A percentile compares a stretch with the other conserved stretches of the same genome.
Evolutionary conservation across 2,888 invertebrate genomes (phyloP).

Genomic region (Pollenia angustigena): DNA sequence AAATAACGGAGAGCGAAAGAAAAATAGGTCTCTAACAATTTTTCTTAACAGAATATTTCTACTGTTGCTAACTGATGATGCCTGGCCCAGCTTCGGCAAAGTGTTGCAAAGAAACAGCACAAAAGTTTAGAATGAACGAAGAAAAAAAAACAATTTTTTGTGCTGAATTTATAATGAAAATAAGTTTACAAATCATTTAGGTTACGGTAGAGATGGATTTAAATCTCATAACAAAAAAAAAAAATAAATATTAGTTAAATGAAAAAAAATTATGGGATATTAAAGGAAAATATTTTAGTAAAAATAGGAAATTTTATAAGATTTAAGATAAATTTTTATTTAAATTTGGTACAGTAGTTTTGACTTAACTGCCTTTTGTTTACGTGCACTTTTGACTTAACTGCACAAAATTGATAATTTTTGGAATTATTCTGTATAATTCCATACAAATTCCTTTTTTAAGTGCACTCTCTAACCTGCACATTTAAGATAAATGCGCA

Average conservation of each 20-base stretch:
- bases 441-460: too few species aligned
- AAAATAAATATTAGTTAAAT: neutral
- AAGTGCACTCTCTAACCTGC: too few species aligned
- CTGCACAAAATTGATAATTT: too few species aligned
- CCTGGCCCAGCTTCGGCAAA: slow-evolving; percentile 12
- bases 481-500: too few species aligned
- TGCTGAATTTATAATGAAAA: slow-evolving; percentile 43
- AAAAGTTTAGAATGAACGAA: neutral
- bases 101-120: slow-evolving; percentile 1
- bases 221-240: slow-evolving; percentile 13
- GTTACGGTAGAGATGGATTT: slow-evolving; percentile 22
- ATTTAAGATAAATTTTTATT: too few species aligned
- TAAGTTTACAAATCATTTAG: slow-evolving; percentile 52
- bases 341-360: too few species aligned
- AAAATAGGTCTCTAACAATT: slow-evolving; percentile 59
- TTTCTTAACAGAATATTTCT: slow-evolving; percentile 32
- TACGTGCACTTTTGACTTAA: too few species aligned
- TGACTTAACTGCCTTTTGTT: too few species aligned
- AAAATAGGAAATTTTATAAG: too few species aligned
- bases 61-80: slow-evolving; percentile 58
- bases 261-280: neutral
- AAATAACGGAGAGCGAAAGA: slow-evolving; percentile 7
- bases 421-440: too few species aligned
- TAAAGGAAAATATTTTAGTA: neutral
- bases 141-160: slow-evolving; percentile 28